Conservation (phyloP, 2,888 invertebrate genomes). For the Habroteleia sp. region DNA sequence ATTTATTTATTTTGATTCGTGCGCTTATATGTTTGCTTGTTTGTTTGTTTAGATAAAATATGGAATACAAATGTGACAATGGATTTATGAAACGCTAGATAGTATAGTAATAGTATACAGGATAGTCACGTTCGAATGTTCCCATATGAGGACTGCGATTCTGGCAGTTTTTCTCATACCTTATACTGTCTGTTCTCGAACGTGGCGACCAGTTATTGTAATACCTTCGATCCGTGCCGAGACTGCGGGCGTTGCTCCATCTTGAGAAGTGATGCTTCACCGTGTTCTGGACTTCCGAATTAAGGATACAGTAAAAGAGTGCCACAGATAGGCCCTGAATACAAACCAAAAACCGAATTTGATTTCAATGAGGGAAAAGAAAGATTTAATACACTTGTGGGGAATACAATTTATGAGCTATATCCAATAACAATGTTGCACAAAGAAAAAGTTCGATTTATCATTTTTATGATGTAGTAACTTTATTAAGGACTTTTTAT, state of each 20-base stretch:
- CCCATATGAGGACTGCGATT: slow-evolving; percentile 62
- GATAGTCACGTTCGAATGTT: slow-evolving; percentile 60
- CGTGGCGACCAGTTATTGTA: slow-evolving; percentile 92
- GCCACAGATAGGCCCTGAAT: slow-evolving; percentile 93
- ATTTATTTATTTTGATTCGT: slow-evolving; percentile 1
- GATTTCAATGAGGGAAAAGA: not conserved
- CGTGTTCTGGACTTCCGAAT: slow-evolving; percentile 94
- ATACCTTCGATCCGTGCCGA: slow-evolving; percentile 85
- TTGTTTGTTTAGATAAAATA: slow-evolving; percentile 20
- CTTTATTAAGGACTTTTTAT: too few relatives aligned
- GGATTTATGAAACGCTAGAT: slow-evolving; percentile 40
- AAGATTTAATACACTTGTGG: not conserved
- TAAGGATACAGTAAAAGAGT: slow-evolving; percentile 95
- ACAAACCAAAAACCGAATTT: slow-evolving; percentile 15
- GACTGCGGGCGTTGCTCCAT: slow-evolving; percentile 87
- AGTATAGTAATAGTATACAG: slow-evolving; percentile 46
- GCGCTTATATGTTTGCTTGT: too few relatives aligned
- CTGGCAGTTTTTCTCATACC: slow-evolving; percentile 82
- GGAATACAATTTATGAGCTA: too few relatives aligned
- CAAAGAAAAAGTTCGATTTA: too few relatives aligned
- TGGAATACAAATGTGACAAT: slow-evolving; percentile 37
- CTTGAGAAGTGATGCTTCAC: slow-evolving; percentile 90
- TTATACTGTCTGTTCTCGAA: slow-evolving; percentile 90
- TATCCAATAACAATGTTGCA: too few relatives aligned
- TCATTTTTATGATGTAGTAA: too few relatives aligned